Evolutionary conservation across 2,797 vertebrate species (phyloP).

Genomic region (Avahi laniger): DNA sequence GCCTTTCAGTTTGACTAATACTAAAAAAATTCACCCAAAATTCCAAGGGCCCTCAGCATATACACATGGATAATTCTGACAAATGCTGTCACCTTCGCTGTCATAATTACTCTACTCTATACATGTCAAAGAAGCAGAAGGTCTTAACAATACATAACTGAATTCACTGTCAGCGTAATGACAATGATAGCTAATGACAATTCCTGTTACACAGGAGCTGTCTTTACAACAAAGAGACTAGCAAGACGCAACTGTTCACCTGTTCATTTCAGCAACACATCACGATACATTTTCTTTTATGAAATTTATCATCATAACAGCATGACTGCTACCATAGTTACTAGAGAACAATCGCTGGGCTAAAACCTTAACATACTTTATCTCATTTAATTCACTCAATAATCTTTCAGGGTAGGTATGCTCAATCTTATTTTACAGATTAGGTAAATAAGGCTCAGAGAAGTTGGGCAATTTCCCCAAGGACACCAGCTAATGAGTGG

Average conservation of each 20-base stretch:
- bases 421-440: neutral
- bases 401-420: neutral
- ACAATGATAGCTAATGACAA: neutral
- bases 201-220: neutral
- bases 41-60: constrained; percentile 22
- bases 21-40: constrained; percentile 70
- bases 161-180: neutral
- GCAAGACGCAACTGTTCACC: neutral
- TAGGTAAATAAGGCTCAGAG: neutral
- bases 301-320: neutral
- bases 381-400: neutral
- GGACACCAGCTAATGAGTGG: neutral
- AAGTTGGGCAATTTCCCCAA: neutral
- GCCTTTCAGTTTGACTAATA: constrained; percentile 66
- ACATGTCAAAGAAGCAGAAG: constrained; percentile 23
- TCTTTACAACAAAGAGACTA: neutral
- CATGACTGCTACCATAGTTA: neutral
- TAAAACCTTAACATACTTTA: neutral
- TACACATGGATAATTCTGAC: constrained; percentile 36
- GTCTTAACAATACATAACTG: neutral
- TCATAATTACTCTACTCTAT: neutral
- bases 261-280: neutral
- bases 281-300: neutral
- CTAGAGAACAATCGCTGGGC: neutral
- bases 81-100: neutral